Base-by-base conservation (phyloP, 2,888 invertebrate species). In the Eurytoma adleriae region DNA sequence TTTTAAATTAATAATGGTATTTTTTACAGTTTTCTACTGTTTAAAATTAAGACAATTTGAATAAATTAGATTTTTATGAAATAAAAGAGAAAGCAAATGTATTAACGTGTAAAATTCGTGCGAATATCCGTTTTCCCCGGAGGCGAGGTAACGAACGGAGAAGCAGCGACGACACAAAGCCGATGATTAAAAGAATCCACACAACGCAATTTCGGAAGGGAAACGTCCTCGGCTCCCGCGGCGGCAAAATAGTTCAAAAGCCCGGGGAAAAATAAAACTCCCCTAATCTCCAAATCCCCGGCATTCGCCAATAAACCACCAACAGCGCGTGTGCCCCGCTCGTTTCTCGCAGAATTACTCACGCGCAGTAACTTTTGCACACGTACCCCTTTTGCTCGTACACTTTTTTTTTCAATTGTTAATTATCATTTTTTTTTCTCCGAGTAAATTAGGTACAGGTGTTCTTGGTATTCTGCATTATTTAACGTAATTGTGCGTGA, bases 221-320 rank as follows among this genome's bases (percentile, higher is more conserved):
- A 66, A 48, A 66, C 48, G 48, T 66, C 27, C 64, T 48, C 14
- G 16, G 54, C 54, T 14, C 2, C 54, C 64, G 27, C 27, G 10
- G 64, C 48, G 10, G n/a, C 48, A 18, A 66, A 66, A 66, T 48
- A 48, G 64, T 40, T 48, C 64, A 18, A 48, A 48, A 66, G 48
- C 48, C 5, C 48, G 64, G 14, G 13, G 57, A 14, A 70, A 70
- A 59, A 70, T 70, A 70, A 70, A 70, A 57, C 70, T 69, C 70
- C 18, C 70, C 57, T 70, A 70, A 70, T 70, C 70, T 70, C 56
- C 18, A 16, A 70, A 57, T 70, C 40, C 18, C 57, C 64, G 30
- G 3, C 64, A 20, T 1, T 12, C 59, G 24, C 12, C 18, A 59
- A 59, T 18, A 59, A 18, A 64, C 27, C 27, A 16, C 62, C 7